A percentile compares a stretch with the other conserved stretches of the same genome.
phyloP scores from a whole-genome alignment of 1,140 invertebrate genomes.

The Drosophila kanapiae region DNA sequence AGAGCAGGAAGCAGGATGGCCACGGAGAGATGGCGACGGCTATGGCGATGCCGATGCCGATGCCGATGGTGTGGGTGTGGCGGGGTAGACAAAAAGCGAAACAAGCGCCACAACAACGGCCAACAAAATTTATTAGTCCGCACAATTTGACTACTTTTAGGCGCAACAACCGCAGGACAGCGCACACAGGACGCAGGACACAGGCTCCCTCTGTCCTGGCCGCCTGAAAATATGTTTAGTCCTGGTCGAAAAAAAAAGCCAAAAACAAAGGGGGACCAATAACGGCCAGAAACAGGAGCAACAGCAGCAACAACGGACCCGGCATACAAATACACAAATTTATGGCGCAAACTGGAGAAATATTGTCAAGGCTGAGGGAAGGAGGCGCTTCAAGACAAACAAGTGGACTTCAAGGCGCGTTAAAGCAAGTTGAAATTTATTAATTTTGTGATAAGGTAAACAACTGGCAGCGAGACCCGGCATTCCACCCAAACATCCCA shows the following conservation, averaged over 20 bases:
- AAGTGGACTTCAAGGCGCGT: conserved; percentile 61
- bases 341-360: conserved; percentile 78
- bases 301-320: conserved; percentile 35
- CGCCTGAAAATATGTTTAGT: conserved; percentile 74
- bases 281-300: conserved; percentile 42
- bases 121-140: conserved; percentile 83
- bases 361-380: conserved; percentile 64
- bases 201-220: conserved; percentile 55
- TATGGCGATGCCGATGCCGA: not conserved
- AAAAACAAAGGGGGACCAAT: conserved; percentile 54
- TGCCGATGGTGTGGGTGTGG: conserved; percentile 18
- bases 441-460: conserved; percentile 82
- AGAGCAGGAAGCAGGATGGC: not conserved
- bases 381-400: conserved; percentile 52
- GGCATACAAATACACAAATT: conserved; percentile 78
- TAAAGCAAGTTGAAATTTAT: conserved; percentile 82
- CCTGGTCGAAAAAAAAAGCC: conserved; percentile 42
- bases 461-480: conserved; percentile 46
- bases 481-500: conserved; percentile 8
- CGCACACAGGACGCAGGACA: conserved; percentile 46
- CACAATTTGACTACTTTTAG: conserved; percentile 83
- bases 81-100: conserved; percentile 61
- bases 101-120: conserved; percentile 74
- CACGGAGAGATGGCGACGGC: not conserved
- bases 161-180: conserved; percentile 79